Conservation (phyloP, 2,113 vertebrate genomes). For the Rallus limicola region DNA sequence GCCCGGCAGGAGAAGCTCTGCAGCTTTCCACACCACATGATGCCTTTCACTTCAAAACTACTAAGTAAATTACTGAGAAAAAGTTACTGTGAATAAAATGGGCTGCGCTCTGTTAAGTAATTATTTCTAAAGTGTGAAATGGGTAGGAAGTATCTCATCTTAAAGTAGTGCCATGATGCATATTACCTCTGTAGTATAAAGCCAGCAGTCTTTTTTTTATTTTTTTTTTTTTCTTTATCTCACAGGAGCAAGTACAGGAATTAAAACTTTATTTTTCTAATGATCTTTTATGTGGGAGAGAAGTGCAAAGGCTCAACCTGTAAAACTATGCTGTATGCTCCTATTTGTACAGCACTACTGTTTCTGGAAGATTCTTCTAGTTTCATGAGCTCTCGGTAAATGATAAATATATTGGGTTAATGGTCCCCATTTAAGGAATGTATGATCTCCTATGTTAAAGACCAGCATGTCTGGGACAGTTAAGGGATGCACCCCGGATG, state of each 20-base stretch:
- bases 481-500: not conserved
- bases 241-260: not conserved
- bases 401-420: not conserved
- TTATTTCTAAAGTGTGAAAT: constrained; percentile 68
- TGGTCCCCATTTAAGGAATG: not conserved
- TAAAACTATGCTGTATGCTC: not conserved
- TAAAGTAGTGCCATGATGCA: constrained; percentile 42
- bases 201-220: not conserved
- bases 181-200: not conserved
- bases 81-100: constrained; percentile 66
- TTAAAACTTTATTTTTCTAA: constrained; percentile 7
- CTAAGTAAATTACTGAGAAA: constrained; percentile 68
- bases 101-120: constrained; percentile 42
- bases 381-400: not conserved
- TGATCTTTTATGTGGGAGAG: not conserved
- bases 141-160: constrained; percentile 53
- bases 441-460: not conserved
- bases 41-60: constrained; percentile 66
- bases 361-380: not conserved
- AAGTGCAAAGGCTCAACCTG: constrained; percentile 25
- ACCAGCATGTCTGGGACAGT: not conserved
- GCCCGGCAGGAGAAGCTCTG: constrained; percentile 59
- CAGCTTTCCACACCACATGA: constrained; percentile 45
- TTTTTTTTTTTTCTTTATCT: not conserved
- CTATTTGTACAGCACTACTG: not conserved